Conservation (phyloP, 1,140 invertebrate species). For the Hetaerina americana region DNA sequence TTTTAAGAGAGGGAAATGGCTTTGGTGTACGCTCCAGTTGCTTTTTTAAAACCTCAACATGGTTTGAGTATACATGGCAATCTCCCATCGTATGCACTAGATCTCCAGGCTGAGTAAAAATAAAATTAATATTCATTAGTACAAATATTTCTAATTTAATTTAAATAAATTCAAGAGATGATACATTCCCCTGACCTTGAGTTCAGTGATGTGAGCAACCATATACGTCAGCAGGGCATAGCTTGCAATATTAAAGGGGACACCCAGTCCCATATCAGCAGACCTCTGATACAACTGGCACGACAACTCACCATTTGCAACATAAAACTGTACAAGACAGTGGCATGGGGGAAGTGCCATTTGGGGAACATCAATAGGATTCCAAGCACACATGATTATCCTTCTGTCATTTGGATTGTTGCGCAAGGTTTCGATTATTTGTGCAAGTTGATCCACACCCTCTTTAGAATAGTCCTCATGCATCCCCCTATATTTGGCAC, state of each 20-base stretch:
- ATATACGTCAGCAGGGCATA: slow-evolving; percentile 91
- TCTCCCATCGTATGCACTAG: slow-evolving; percentile 96
- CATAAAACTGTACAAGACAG: slow-evolving; percentile 90
- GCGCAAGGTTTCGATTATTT: slow-evolving; percentile 61
- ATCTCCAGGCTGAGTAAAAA: slow-evolving; percentile 68
- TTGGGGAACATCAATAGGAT: slow-evolving; percentile 70
- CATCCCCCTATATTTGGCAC: slow-evolving; percentile 80
- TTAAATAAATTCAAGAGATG: too few relatives aligned
- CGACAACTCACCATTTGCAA: slow-evolving; percentile 65
- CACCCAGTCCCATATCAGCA: slow-evolving; percentile 94
- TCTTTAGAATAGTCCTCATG: slow-evolving; percentile 71
- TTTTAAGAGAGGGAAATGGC: slow-evolving; percentile 70
- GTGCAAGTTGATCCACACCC: slow-evolving; percentile 79
- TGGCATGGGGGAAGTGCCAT: slow-evolving; percentile 99
- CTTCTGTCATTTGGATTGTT: slow-evolving; percentile 74
- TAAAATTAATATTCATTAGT: too few relatives aligned
- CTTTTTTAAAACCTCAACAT: slow-evolving; percentile 69
- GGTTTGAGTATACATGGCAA: slow-evolving; percentile 91
- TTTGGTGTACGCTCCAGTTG: slow-evolving; percentile 71
- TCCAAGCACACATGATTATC: slow-evolving; percentile 94
- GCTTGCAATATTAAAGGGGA: slow-evolving; percentile 98
- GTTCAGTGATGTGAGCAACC: slow-evolving; percentile 86
- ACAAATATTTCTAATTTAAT: too few relatives aligned
- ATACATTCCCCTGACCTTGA: slow-evolving; percentile 43
- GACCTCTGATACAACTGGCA: slow-evolving; percentile 94